A percentile compares a stretch with the other conserved stretches of the same genome.
These are phyloP conservation scores for Microtus ochrogaster DNA, from an alignment of 2,113 vertebrate species.

Conservation along the genomic window DNA sequence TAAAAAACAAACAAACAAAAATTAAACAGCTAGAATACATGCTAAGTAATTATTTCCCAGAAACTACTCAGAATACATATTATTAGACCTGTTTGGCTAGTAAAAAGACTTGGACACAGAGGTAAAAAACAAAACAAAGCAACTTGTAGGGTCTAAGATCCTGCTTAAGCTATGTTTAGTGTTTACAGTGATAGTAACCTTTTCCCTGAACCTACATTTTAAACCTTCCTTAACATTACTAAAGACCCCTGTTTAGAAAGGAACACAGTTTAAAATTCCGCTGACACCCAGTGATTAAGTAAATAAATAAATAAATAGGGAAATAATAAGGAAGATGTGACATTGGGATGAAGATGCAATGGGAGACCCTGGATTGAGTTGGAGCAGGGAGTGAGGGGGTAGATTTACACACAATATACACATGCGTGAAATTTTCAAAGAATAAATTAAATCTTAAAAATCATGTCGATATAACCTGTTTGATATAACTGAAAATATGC, in stretches of 20 bases:
- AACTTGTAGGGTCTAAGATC: not conserved
- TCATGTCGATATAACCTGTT: not conserved
- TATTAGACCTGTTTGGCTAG: not conserved
- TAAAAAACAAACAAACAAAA: not conserved
- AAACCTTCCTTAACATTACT: not conserved
- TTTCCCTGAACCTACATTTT: not conserved
- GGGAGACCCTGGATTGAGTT: not conserved
- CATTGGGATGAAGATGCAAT: too few species aligned
- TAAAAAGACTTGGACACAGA: not conserved
- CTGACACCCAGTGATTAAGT: too few species aligned
- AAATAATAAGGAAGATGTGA: not conserved
- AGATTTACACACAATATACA: not conserved
- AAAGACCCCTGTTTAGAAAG: slow-evolving; percentile 32
- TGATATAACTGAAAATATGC: slow-evolving; percentile 19
- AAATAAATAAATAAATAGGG: not conserved
- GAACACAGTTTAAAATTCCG: not conserved
- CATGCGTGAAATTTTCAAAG: not conserved
- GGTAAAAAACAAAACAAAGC: not conserved
- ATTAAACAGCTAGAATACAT: not conserved
- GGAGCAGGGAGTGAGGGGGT: not conserved
- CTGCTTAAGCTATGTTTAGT: not conserved
- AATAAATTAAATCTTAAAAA: not conserved
- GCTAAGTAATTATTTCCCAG: not conserved
- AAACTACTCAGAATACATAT: not conserved
- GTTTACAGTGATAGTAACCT: not conserved